A percentile compares a stretch with the other conserved stretches of the same genome.
phyloP scores from a whole-genome alignment of 2,113 vertebrate species.

The Cepphus grylle region DNA sequence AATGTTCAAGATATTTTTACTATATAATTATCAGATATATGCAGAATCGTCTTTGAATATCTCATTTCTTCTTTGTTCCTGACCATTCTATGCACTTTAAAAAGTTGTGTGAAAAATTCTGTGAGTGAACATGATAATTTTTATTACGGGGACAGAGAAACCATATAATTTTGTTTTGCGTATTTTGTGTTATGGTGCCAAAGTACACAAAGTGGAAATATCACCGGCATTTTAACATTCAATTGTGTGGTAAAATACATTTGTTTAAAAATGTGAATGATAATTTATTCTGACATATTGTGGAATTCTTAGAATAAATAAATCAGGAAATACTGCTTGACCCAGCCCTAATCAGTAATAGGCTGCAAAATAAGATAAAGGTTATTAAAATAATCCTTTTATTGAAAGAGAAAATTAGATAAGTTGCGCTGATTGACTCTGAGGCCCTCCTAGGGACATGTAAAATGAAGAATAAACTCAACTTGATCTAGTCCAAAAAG shows the following conservation, averaged over 20 bases:
- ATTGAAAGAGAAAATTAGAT: slow-evolving; percentile 77
- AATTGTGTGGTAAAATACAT: not conserved
- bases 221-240: not conserved
- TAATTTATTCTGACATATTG: slow-evolving; percentile 28
- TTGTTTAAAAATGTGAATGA: not conserved
- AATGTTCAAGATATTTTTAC: not conserved
- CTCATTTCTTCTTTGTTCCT: not conserved
- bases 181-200: not conserved
- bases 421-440: slow-evolving; percentile 71
- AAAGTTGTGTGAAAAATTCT: not conserved
- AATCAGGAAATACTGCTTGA: slow-evolving; percentile 17
- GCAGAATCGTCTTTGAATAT: not conserved
- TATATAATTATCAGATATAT: not conserved
- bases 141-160: not conserved
- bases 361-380: slow-evolving; percentile 64
- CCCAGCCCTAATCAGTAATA: slow-evolving; percentile 23
- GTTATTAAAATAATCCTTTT: slow-evolving; percentile 74
- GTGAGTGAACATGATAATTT: not conserved
- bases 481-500: slow-evolving; percentile 73
- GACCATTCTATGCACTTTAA: not conserved
- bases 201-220: not conserved
- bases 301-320: slow-evolving; percentile 36
- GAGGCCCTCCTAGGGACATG: slow-evolving; percentile 66
- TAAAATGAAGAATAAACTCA: slow-evolving; percentile 72
- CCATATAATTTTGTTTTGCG: slow-evolving; percentile 1